Evolutionary conservation across 2,888 invertebrate genomes (phyloP).

Genomic region (Clostera curtula): DNA sequence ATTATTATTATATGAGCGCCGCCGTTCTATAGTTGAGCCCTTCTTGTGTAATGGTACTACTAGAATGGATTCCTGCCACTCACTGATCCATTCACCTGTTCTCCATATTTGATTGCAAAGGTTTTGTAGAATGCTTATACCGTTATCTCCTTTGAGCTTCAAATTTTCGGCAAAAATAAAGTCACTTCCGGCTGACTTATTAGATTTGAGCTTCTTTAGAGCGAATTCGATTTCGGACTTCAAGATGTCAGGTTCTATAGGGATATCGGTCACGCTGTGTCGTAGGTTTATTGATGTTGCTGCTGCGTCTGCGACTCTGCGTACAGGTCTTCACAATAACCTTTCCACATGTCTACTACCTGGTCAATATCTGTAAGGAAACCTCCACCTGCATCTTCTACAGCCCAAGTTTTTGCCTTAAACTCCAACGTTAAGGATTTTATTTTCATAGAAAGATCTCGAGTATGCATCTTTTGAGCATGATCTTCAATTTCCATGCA

Average conservation of each 20-base stretch:
- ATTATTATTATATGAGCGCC: too few relatives aligned
- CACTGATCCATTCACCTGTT: not conserved
- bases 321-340: not conserved
- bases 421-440: not conserved
- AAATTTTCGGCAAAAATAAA: too few relatives aligned
- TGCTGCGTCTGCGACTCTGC: not conserved
- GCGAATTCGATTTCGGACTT: not conserved
- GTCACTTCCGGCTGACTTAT: not conserved
- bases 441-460: not conserved
- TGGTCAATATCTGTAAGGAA: not conserved
- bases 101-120: not conserved
- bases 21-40: too few relatives aligned
- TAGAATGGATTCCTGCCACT: not conserved
- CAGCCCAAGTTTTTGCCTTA: not conserved
- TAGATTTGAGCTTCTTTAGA: not conserved
- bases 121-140: not conserved
- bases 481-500: not conserved
- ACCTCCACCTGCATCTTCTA: not conserved
- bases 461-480: not conserved
- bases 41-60: too few relatives aligned
- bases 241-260: not conserved
- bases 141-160: not conserved
- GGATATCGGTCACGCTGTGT: not conserved
- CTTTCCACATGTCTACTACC: too few relatives aligned
- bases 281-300: not conserved